Percentiles rank a stretch among this genome's conserved stretches.
phyloP scores from a whole-genome alignment of 2,888 invertebrate species.

The Serripes groenlandicus region DNA sequence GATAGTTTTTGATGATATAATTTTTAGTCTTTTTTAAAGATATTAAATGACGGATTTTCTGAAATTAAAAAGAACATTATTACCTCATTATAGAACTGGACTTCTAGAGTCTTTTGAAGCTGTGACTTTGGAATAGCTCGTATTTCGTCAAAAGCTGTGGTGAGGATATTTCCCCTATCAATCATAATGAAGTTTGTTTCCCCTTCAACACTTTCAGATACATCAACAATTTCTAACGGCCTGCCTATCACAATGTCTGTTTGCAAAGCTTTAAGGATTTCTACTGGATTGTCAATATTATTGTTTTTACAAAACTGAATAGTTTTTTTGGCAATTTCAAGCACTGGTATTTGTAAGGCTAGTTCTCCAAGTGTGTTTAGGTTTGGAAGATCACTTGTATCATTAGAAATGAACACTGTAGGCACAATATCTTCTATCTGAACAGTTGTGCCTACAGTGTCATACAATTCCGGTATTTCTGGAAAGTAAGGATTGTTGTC shows the following conservation, averaged over 20 bases:
- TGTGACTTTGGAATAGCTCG: neutral
- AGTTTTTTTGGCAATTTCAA: conserved; percentile 23
- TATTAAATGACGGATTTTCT: too few species aligned
- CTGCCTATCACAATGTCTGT: conserved; percentile 40
- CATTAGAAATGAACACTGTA: neutral
- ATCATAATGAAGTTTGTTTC: conserved; percentile 48
- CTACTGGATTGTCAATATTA: conserved; percentile 38
- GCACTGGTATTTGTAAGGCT: neutral
- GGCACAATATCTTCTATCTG: neutral
- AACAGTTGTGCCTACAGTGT: neutral
- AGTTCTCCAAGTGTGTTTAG: neutral
- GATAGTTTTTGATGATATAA: too few species aligned
- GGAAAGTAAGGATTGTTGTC: neutral
- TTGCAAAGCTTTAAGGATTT: conserved; percentile 50
- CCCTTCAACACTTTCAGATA: conserved; percentile 14
- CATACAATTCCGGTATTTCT: neutral
- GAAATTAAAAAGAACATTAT: too few species aligned
- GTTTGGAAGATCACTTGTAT: neutral
- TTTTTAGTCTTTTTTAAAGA: too few species aligned
- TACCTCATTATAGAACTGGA: conserved; percentile 47
- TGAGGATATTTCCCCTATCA: conserved; percentile 36
- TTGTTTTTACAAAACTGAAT: conserved; percentile 26
- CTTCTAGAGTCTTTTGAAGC: conserved; percentile 34
- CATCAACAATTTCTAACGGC: conserved; percentile 29
- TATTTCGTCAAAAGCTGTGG: conserved; percentile 46